phyloP scores from a whole-genome alignment of 2,113 vertebrate genomes.

The Aldabrachelys gigantea region DNA sequence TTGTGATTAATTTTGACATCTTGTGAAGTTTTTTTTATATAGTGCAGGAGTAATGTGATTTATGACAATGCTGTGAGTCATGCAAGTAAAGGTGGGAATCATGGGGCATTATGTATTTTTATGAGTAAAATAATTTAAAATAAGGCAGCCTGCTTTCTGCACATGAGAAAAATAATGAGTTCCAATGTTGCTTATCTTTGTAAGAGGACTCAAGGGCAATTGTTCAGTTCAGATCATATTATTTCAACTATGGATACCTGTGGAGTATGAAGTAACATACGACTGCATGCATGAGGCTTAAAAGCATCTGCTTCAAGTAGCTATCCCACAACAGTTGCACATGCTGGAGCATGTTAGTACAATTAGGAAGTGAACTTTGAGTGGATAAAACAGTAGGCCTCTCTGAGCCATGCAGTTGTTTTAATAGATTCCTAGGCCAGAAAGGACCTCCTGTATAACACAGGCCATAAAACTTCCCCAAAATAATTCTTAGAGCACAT shows the following conservation, averaged over 20 bases:
- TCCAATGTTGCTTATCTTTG: background rate
- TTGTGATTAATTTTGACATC: constrained; percentile 71
- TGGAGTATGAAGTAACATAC: background rate
- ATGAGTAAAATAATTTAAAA: constrained; percentile 29
- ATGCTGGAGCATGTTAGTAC: background rate
- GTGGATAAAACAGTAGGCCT: constrained; percentile 60
- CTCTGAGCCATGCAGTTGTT: constrained; percentile 66
- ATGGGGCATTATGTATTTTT: constrained; percentile 79
- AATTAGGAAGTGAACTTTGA: constrained; percentile 40
- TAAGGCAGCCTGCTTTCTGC: background rate
- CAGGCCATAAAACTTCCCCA: background rate
- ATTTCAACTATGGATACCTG: background rate
- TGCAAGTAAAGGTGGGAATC: constrained; percentile 65
- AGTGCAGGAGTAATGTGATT: constrained; percentile 68
- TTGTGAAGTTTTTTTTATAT: constrained; percentile 70
- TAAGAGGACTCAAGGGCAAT: background rate
- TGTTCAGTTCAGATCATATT: background rate
- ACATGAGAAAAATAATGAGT: background rate
- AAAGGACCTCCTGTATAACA: background rate
- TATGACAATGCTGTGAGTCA: constrained; percentile 48
- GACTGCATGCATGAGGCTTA: background rate
- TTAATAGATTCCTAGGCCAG: background rate
- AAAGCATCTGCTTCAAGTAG: background rate
- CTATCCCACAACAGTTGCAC: background rate
- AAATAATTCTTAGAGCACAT: background rate